Conservation (phyloP, 2,888 invertebrate genomes). For the Erebia aethiops region DNA sequence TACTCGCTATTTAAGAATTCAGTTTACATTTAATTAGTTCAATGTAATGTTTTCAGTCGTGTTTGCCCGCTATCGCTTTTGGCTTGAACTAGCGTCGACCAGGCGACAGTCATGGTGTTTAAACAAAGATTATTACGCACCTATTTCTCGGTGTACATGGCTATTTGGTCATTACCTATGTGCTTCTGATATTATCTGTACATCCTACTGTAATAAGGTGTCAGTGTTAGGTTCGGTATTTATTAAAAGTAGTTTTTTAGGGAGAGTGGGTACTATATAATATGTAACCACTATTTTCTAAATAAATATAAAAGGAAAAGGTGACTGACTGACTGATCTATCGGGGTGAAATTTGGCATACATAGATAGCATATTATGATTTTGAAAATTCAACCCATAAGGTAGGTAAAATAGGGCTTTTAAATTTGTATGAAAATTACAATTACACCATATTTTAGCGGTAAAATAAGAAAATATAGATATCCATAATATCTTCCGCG, state of each 20-base stretch:
- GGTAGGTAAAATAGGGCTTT: too few relatives aligned
- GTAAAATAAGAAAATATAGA: too few relatives aligned
- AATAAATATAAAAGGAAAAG: not conserved
- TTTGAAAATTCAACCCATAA: too few relatives aligned
- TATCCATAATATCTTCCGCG: too few relatives aligned
- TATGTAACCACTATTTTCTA: not conserved
- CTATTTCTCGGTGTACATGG: conserved; percentile 47
- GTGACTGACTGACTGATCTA: too few relatives aligned
- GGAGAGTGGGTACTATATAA: not conserved
- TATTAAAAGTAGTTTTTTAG: conserved; percentile 23
- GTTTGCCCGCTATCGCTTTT: conserved; percentile 19
- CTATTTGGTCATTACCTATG: conserved; percentile 35
- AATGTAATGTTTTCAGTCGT: too few relatives aligned
- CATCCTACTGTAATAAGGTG: conserved; percentile 24
- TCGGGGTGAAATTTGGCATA: too few relatives aligned
- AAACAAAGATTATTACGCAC: conserved; percentile 52
- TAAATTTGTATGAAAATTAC: too few relatives aligned
- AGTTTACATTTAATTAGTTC: too few relatives aligned
- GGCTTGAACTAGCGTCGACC: conserved; percentile 13
- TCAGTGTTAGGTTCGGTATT: conserved; percentile 27
- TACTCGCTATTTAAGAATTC: too few relatives aligned
- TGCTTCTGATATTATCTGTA: conserved; percentile 24
- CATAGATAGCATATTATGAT: too few relatives aligned
- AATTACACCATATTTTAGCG: too few relatives aligned
- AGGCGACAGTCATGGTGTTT: conserved; percentile 48